Percentiles rank a stretch among this genome's conserved stretches.
phyloP scores from a whole-genome alignment of 2,113 vertebrate genomes.

The Pimephales promelas region DNA sequence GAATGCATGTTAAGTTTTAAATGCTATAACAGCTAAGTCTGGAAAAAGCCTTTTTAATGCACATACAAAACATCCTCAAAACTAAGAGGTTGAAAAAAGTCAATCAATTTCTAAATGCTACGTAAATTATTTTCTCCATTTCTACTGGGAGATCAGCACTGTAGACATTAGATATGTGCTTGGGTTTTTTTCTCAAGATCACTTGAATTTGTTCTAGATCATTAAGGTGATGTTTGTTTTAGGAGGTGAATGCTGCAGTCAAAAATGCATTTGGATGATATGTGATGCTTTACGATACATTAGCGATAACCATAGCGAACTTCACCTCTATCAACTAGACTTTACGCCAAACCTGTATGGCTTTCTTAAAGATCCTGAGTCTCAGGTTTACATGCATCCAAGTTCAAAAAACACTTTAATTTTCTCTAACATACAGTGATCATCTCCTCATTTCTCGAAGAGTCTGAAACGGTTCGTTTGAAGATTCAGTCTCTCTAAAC shows the following conservation, averaged over 20 bases:
- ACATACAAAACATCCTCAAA: not conserved
- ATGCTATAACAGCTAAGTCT: not conserved
- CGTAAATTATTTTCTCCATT: not conserved
- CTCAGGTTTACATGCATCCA: too few relatives aligned
- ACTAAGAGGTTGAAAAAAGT: not conserved
- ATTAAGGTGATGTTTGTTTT: not conserved
- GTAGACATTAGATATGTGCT: not conserved
- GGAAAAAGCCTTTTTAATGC: not conserved
- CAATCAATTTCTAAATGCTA: not conserved
- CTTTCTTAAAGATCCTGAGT: too few relatives aligned
- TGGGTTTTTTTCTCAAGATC: not conserved
- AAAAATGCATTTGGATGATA: too few relatives aligned
- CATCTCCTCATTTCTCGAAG: too few relatives aligned
- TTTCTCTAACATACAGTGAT: too few relatives aligned
- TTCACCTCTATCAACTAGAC: too few relatives aligned
- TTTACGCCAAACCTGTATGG: too few relatives aligned
- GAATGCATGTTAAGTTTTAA: not conserved
- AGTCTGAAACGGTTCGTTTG: too few relatives aligned
- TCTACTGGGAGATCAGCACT: not conserved
- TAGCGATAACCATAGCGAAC: too few relatives aligned
- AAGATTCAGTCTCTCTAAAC: too few relatives aligned
- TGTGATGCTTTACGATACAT: too few relatives aligned
- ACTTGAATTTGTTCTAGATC: not conserved
- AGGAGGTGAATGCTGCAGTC: not conserved
- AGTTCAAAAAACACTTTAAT: too few relatives aligned